Percentiles rank a stretch among this genome's conserved stretches.
Conservation (phyloP, 2,888 invertebrate genomes). For the Loripinus fragilis region DNA sequence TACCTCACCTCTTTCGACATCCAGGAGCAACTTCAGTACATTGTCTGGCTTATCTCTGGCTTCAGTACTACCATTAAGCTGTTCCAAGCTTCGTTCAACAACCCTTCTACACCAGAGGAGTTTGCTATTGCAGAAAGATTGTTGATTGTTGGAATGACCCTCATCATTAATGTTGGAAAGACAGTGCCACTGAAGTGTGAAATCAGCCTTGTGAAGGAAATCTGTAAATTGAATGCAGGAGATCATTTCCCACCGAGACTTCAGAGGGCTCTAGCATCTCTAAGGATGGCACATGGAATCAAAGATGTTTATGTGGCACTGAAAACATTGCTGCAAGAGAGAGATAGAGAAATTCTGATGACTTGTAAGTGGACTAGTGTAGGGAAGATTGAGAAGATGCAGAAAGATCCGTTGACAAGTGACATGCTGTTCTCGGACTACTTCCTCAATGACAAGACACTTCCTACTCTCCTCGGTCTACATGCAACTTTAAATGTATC, state of each 20-base stretch:
- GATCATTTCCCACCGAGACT: slow-evolving; percentile 54
- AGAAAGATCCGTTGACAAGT: slow-evolving; percentile 12
- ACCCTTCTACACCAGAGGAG: slow-evolving; percentile 2
- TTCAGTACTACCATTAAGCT: slow-evolving; percentile 40
- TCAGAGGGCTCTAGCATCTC: slow-evolving; percentile 26
- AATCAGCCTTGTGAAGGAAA: slow-evolving; percentile 40
- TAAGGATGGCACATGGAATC: slow-evolving; percentile 47
- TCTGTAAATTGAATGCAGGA: slow-evolving; percentile 43
- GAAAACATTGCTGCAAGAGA: slow-evolving; percentile 36
- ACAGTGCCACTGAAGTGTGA: slow-evolving; percentile 50
- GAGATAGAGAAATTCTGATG: slow-evolving; percentile 47
- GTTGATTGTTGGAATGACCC: slow-evolving; percentile 59
- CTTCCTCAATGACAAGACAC: slow-evolving; percentile 25
- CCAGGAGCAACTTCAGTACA: slow-evolving; percentile 45
- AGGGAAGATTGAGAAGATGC: slow-evolving; percentile 22
- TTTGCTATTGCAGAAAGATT: slow-evolving; percentile 63
- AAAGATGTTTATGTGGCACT: slow-evolving; percentile 48
- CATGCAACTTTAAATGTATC: slow-evolving; percentile 6
- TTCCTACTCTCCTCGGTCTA: slow-evolving; percentile 7
- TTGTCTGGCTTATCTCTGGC: slow-evolving; percentile 51
- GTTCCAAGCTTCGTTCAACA: slow-evolving; percentile 32
- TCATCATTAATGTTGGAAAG: slow-evolving; percentile 65
- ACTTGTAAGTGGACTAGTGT: slow-evolving; percentile 49
- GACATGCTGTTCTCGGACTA: slow-evolving; percentile 17
- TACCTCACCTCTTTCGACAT: slow-evolving; percentile 7